Conservation (phyloP, 2,113 vertebrate genomes). For the Ellobius talpinus region DNA sequence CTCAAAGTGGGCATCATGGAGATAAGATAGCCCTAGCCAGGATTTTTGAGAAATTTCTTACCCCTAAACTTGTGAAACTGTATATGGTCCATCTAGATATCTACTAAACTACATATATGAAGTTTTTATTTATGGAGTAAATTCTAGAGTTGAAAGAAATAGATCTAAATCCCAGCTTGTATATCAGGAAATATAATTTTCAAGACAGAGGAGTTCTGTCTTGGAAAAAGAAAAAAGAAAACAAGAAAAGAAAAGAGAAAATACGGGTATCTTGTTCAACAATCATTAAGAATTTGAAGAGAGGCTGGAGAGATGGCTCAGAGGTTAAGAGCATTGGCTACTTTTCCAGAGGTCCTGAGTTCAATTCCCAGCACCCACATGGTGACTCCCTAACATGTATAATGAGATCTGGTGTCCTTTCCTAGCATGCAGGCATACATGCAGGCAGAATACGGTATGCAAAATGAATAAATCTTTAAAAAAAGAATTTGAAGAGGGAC, state of each 20-base stretch:
- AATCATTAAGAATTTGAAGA: slow-evolving; percentile 44
- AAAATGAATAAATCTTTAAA: no score
- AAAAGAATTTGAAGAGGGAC: background rate
- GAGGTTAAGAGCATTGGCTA: no score
- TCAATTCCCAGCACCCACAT: no score
- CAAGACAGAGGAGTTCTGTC: no score
- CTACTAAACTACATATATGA: slow-evolving; percentile 46
- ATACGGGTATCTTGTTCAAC: background rate
- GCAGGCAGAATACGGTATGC: no score
- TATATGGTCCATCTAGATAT: slow-evolving; percentile 3
- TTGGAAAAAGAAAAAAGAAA: no score
- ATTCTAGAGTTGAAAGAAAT: slow-evolving; percentile 51
- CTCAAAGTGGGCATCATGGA: background rate
- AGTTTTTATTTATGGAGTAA: slow-evolving; percentile 58
- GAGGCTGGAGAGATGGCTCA: no score
- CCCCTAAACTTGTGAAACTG: background rate
- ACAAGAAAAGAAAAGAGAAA: background rate
- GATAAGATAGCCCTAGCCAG: background rate
- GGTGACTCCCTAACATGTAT: no score
- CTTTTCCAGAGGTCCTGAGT: no score
- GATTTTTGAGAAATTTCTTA: background rate
- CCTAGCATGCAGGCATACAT: no score
- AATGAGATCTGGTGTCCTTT: no score
- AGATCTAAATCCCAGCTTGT: slow-evolving; percentile 16
- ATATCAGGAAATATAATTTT: slow-evolving; percentile 2